phyloP scores from a whole-genome alignment of 2,113 vertebrate genomes.

The Mesembrinibis cayennensis region DNA sequence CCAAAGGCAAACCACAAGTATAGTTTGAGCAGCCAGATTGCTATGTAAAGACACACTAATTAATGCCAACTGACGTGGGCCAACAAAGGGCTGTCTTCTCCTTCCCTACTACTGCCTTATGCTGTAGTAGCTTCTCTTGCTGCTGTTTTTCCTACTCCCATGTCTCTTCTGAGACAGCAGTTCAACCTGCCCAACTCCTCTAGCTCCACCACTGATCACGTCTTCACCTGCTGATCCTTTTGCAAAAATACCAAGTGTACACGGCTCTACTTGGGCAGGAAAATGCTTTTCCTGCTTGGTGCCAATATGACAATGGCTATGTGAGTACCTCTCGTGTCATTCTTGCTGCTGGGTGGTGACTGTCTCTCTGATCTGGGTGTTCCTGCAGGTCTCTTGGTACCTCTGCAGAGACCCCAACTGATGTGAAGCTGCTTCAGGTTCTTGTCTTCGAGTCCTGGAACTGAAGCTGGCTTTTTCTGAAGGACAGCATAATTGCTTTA shows the following conservation, averaged over 20 bases:
- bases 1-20: not conserved
- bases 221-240: not conserved
- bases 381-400: not conserved
- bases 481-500: not conserved
- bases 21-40: not conserved
- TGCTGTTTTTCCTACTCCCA: not conserved
- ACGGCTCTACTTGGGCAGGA: not conserved
- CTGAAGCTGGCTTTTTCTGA: not conserved
- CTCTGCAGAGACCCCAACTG: not conserved
- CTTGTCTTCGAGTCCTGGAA: not conserved
- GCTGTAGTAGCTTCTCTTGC: not conserved
- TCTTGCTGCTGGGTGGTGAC: not conserved
- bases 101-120: not conserved
- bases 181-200: not conserved
- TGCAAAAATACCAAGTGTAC: too few species aligned
- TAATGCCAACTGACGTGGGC: not conserved
- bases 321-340: not conserved
- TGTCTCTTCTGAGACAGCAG: not conserved
- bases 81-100: not conserved
- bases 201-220: not conserved
- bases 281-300: not conserved
- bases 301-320: not conserved
- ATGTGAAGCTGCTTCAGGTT: not conserved
- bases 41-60: not conserved
- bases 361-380: not conserved